Base-by-base conservation (phyloP, 2,888 invertebrate genomes). In the Spodoptera littoralis region DNA sequence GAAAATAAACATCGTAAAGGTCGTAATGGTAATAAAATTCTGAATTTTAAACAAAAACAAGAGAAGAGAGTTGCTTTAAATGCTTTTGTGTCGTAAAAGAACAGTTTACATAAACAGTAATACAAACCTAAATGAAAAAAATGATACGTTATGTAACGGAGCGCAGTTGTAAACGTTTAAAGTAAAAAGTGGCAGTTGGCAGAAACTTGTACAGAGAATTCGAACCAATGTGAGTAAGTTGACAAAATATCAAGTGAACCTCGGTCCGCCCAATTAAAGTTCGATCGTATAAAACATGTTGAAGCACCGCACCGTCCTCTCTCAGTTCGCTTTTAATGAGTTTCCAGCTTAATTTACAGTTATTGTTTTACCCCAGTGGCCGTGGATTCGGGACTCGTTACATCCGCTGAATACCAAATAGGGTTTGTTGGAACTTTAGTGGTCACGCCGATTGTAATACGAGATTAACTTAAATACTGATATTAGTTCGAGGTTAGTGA, bases 321-420 rank as follows among this genome's bases (percentile, higher is more conserved):
- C 70, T 68, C 76, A 80, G 77, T 76, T 64, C 69, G 87, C 83
- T 90, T 91, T 90, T 92, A 93, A 93, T 92, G 92, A 93, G 92
- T 92, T 93, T 90, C 82, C 79, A 89, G 89, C 76, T 90, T 90
- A 92, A 92, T 92, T 92, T 92, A 92, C 91, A 87, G 91, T 90
- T 92, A 93, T 93, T 92, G 92, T 92, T 92, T 89, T 84, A 89
- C 87, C 88, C 90, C 77, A 81, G 84, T 82, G 84, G 83, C 84
- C 80, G 84, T 84, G 84, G 85, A 88, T 88, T 88, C 84, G 74
- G 83, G 84, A 82, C 83, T 86, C 80, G 84, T 83, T 83, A 85
- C 86, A 81, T 81, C 80, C 77, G 80, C 79, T 83, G 86, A 88
- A 89, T 87, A 85, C 79, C 77, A 78, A 86, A 85, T 82, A 77